Evolutionary conservation across 2,888 invertebrate genomes (phyloP).

Genomic region (Amblyjoppa proteus): DNA sequence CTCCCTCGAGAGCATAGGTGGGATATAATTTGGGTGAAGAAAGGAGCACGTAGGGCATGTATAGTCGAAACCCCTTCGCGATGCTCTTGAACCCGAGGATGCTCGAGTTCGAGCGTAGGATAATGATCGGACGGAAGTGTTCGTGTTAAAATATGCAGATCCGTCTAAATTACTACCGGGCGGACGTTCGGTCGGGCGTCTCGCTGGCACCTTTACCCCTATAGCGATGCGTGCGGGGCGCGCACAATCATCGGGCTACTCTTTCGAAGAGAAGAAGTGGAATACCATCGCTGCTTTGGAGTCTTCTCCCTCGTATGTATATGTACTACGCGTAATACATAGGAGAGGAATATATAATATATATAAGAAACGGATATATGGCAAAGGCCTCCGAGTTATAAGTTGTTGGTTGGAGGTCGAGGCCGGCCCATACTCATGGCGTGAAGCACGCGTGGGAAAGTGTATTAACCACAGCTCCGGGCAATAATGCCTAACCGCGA

Average conservation of each 20-base stretch:
- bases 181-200: constrained; percentile 70
- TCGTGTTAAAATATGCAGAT: constrained; percentile 85
- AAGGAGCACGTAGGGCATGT: constrained; percentile 10
- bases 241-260: constrained; percentile 55
- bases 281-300: constrained; percentile 29
- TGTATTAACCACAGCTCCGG: constrained; percentile 65
- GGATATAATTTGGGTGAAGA: constrained; percentile 40
- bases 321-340: constrained; percentile 14
- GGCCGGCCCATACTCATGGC: constrained; percentile 67
- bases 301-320: constrained; percentile 29
- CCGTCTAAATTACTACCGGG: constrained; percentile 81
- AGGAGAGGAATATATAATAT: constrained; percentile 18
- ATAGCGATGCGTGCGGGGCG: constrained; percentile 50
- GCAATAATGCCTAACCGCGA: constrained; percentile 61
- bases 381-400: constrained; percentile 57
- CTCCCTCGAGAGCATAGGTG: not conserved
- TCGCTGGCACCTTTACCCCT: constrained; percentile 77
- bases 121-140: constrained; percentile 84
- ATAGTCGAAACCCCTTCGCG: constrained; percentile 14
- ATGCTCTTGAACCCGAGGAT: constrained; percentile 41
- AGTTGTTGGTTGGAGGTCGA: constrained; percentile 67
- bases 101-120: constrained; percentile 73
- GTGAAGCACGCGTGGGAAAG: constrained; percentile 74
- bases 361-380: constrained; percentile 57
- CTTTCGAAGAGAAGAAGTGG: constrained; percentile 44